Conservation (phyloP, 2,888 invertebrate genomes). For the Neoscelio sp. region DNA sequence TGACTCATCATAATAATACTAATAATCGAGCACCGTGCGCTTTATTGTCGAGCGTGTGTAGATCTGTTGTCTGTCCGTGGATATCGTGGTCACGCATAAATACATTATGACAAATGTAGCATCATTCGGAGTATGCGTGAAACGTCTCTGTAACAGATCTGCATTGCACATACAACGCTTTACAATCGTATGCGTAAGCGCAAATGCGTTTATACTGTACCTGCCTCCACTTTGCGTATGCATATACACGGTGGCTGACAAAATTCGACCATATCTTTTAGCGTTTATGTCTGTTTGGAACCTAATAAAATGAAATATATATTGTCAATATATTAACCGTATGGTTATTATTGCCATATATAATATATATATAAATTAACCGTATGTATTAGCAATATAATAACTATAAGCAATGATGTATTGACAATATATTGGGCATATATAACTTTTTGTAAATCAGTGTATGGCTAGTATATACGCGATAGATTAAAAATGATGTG, state of each 20-base stretch:
- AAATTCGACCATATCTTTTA: too few relatives aligned
- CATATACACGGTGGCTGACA: background rate
- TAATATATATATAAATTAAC: too few relatives aligned
- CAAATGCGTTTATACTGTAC: background rate
- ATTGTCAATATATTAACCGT: too few relatives aligned
- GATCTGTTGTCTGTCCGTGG: background rate
- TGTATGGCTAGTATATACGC: too few relatives aligned
- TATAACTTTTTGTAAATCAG: too few relatives aligned
- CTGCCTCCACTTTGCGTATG: background rate
- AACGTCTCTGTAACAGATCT: constrained; percentile 23
- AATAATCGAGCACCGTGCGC: constrained; percentile 40
- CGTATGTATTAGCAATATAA: too few relatives aligned
- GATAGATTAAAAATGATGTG: too few relatives aligned
- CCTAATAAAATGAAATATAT: too few relatives aligned
- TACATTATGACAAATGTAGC: background rate
- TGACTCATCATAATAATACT: constrained; percentile 51
- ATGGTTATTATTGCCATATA: too few relatives aligned
- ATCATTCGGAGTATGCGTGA: constrained; percentile 32
- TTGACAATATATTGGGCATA: too few relatives aligned
- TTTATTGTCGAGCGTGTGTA: constrained; percentile 37
- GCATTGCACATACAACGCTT: constrained; percentile 38
- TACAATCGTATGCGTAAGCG: constrained; percentile 23
- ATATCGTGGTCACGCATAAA: background rate
- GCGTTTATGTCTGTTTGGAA: too few relatives aligned
- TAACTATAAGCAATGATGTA: too few relatives aligned